Base-by-base conservation (phyloP, 1,140 invertebrate species). In the Caenorhabditis elegans region DNA sequence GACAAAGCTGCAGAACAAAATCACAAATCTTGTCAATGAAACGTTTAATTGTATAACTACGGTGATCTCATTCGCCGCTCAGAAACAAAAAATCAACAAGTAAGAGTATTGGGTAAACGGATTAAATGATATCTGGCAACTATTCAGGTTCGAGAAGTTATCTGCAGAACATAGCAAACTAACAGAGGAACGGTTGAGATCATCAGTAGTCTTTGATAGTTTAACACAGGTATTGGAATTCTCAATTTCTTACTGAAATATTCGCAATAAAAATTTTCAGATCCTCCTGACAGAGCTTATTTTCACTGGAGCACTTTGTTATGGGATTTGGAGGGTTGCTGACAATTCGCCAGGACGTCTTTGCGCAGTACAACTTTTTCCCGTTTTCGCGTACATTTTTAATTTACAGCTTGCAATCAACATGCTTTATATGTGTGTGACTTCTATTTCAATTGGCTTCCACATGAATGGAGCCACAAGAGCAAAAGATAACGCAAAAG, bases 381-480 rank as follows among this genome's bases (percentile, higher is more conserved):
- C n/a, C n/a, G 43, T 2, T 11, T 22, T 36, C 6, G 28, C 39
- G 4, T 4, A 28, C 3, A 70, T 2, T 43, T 76, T 81, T 28
- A 15, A 10, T 39, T 46, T 83, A 31, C 22, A 86, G 86, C 43
- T 88, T 34, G 87, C 86, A 13, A 88, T 88, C 80, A 89, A 88
- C 49, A 88, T 88, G 86, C 82, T 88, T 10, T 88, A 89, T 83
- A 85, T 88, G 79, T 88, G 87, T 76, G 87, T 88, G 1, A 87
- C 87, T 17, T 88, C 88, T 2, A 89, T 88, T 55, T 84, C 79
- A 10, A 88, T 88, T 70, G 87, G 87, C n/a, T 88, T 89, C 39
- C 87, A 88, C 83, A 36, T 89, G 49, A 89, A 88, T 55, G 88
- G 88, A 31, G 79, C 86, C 4, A 83, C 79, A 6, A 46, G 85